Evolutionary conservation across 2,113 vertebrate species (phyloP).

Genomic region (Bungarus multicinctus): DNA sequence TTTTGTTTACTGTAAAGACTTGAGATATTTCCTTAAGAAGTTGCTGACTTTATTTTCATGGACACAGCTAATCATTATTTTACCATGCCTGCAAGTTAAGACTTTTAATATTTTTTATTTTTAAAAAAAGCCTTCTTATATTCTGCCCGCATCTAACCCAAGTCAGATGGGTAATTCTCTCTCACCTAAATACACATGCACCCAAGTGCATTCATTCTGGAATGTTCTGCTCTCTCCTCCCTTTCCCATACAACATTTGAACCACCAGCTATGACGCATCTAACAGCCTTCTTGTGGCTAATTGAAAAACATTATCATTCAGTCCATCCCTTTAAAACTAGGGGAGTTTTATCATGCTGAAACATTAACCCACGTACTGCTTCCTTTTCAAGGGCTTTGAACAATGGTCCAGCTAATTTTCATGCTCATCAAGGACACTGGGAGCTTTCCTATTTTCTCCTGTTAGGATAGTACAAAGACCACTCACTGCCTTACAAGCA

Average conservation of each 20-base stretch:
- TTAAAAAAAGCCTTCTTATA: background rate
- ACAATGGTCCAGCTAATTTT: conserved; percentile 57
- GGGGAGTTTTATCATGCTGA: conserved; percentile 52
- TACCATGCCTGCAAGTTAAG: conserved; percentile 57
- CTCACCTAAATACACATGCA: background rate
- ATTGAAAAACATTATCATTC: conserved; percentile 55
- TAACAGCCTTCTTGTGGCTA: conserved; percentile 56
- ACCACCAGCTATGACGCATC: conserved; percentile 38
- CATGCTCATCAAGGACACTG: conserved; percentile 59
- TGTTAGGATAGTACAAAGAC: background rate
- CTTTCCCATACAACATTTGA: conserved; percentile 33
- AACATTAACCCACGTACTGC: conserved; percentile 26
- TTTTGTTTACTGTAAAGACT: background rate
- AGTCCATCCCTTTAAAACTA: conserved; percentile 57
- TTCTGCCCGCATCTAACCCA: conserved; percentile 47
- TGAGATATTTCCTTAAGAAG: conserved; percentile 8
- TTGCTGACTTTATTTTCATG: conserved; percentile 29
- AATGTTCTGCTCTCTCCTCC: conserved; percentile 16
- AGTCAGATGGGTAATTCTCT: background rate
- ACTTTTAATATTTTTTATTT: conserved; percentile 18
- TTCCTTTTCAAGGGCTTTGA: conserved; percentile 49
- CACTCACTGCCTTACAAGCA: conserved; percentile 28
- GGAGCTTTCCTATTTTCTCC: conserved; percentile 42
- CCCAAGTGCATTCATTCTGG: conserved; percentile 21
- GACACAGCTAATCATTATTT: conserved; percentile 15